Conservation (phyloP, 2,113 vertebrate species). For the Tyrannus savana region DNA sequence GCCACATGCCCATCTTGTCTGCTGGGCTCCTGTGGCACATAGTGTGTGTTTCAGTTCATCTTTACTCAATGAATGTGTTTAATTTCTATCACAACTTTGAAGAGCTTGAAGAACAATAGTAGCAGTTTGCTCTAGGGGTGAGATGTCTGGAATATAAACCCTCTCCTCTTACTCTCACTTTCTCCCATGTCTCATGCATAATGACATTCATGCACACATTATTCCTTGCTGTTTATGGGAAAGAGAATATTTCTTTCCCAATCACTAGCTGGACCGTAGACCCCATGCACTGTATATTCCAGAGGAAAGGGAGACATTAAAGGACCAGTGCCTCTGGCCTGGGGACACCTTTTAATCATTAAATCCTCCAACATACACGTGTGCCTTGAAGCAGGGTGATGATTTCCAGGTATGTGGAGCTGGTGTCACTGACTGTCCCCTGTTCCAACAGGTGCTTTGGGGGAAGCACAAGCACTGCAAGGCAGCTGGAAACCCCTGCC, state of each 20-base stretch:
- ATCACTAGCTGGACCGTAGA: background rate
- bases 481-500: background rate
- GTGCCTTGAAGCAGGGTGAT: background rate
- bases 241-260: background rate
- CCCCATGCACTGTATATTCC: background rate
- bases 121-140: background rate
- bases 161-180: background rate
- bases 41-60: background rate
- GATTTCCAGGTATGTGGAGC: no score
- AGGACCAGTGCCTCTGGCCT: background rate
- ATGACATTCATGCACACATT: background rate
- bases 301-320: background rate
- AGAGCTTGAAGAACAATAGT: background rate
- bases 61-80: background rate
- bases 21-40: no score
- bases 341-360: background rate
- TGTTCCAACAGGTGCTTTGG: fast-evolving
- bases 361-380: fast-evolving
- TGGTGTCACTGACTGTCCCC: background rate
- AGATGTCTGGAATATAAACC: background rate
- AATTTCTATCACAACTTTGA: background rate
- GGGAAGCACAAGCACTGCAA: background rate
- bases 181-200: background rate
- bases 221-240: background rate
- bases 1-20: background rate